Evolutionary conservation across 2,113 vertebrate species (phyloP), one percentile per base, ranked within the genome.

Genomic region (Odocoileus virginianus): DNA sequence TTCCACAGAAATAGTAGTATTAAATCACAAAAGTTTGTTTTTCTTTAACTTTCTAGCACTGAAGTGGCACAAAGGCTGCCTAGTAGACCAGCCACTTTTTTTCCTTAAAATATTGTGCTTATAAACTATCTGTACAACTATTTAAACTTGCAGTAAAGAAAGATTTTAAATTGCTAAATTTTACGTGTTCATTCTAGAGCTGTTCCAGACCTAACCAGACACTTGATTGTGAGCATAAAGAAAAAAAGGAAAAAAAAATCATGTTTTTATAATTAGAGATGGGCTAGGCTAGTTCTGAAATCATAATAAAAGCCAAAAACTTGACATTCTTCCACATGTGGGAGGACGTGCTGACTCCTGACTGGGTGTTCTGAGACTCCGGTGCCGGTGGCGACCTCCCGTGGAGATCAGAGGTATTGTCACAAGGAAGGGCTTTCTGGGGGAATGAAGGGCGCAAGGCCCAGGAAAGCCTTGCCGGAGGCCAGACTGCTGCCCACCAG

Each of bases 41-140:
- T 89, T 58, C 97, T 98, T 98, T 98, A 96, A 98, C 98, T 98
- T 99, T 97, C 98, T 98, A 99, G 99, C 99, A 99, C 98, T 98
- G 98, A 98, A 98, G 98, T 99, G 98, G 98, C 98, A 98, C 99
- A 98, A 98, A 99, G 99, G 98, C 99, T 98, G 99, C 98, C 98
- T 97, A 98, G 98, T 98, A 99, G 98, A 99, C 98, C 99, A 98
- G 99, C 99, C 99, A 99, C 99, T 99, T 99, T 98, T 99, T 98
- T 98, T 97, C 98, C 99, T 98, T 99, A 99, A 99, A 99, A 99
- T 99, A 99, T 99, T 99, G 99, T 99, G 99, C 99, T 99, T 99
- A 99, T 99, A 99, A 99, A 99, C 98, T 99, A 99, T 99, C 99
- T 99, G 99, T 99, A 99, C 99, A 99, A 98, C 99, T 99, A 99